Conservation (phyloP, 2,888 invertebrate species). For the Drosophila nigricruria region DNA sequence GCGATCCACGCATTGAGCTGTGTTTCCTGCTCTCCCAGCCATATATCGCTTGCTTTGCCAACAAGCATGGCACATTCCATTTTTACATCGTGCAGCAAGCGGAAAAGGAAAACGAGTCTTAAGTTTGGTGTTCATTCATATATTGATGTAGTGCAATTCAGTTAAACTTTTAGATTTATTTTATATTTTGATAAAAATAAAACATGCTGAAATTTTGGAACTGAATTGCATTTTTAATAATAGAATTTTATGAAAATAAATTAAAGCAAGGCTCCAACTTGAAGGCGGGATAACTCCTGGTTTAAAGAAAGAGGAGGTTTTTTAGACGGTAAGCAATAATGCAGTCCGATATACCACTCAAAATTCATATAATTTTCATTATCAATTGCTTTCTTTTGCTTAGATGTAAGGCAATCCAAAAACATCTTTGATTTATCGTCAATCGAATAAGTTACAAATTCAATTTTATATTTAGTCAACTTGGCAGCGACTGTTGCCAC, state of each 20-base stretch:
- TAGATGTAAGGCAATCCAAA: neutral
- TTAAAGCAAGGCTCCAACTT: too few relatives aligned
- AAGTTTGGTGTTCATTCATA: neutral
- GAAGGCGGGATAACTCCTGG: too few relatives aligned
- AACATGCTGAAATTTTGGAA: neutral
- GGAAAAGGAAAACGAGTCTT: neutral
- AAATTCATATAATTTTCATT: neutral
- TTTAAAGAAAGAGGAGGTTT: too few relatives aligned
- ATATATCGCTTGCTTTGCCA: slow-evolving; percentile 49
- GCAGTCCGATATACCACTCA: too few relatives aligned
- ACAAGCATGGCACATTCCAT: slow-evolving; percentile 50
- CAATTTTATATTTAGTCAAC: slow-evolving; percentile 42
- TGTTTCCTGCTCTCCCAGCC: slow-evolving; percentile 59
- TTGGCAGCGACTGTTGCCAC: slow-evolving; percentile 26
- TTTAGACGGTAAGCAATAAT: too few relatives aligned
- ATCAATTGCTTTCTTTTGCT: neutral
- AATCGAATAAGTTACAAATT: slow-evolving; percentile 26
- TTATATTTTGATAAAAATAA: slow-evolving; percentile 2
- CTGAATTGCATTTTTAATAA: neutral
- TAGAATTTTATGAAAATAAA: neutral
- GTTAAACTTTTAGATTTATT: neutral
- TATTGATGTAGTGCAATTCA: neutral
- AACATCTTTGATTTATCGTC: neutral
- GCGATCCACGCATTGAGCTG: slow-evolving; percentile 49
- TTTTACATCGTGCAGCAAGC: slow-evolving; percentile 37